A percentile compares a stretch with the other conserved stretches of the same genome.
phyloP scores from a whole-genome alignment of 2,113 vertebrate species.

The Caretta caretta region DNA sequence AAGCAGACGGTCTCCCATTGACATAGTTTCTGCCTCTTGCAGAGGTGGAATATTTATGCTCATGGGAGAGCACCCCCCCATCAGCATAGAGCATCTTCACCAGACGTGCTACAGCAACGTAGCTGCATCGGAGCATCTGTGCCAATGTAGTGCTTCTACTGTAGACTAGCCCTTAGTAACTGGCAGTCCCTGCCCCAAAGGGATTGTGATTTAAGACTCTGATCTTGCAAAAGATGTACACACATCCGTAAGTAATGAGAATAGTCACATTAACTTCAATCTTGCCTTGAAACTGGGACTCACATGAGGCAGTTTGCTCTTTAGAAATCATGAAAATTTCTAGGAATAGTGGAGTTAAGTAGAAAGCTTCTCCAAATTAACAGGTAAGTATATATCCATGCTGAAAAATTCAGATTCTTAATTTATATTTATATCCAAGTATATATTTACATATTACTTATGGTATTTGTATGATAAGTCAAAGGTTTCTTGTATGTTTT shows the following conservation, averaged over 20 bases:
- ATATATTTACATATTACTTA: not conserved
- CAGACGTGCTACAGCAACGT: too few species aligned
- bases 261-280: not conserved
- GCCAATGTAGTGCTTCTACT: too few species aligned
- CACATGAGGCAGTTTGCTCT: rapidly evolving
- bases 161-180: not conserved
- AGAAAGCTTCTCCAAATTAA: not conserved
- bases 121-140: too few species aligned
- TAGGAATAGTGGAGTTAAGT: not conserved
- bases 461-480: not conserved
- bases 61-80: too few species aligned
- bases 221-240: not conserved
- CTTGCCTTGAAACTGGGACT: not conserved
- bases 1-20: too few species aligned
- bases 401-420: not conserved
- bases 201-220: not conserved
- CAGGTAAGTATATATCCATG: rapidly evolving
- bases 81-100: too few species aligned
- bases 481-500: not conserved
- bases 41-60: too few species aligned
- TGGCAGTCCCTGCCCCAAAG: not conserved
- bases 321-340: not conserved
- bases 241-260: not conserved
- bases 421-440: not conserved
- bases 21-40: too few species aligned